Evolutionary conservation across 2,888 invertebrate genomes (phyloP).

Genomic region (Meandrusa payeni): DNA sequence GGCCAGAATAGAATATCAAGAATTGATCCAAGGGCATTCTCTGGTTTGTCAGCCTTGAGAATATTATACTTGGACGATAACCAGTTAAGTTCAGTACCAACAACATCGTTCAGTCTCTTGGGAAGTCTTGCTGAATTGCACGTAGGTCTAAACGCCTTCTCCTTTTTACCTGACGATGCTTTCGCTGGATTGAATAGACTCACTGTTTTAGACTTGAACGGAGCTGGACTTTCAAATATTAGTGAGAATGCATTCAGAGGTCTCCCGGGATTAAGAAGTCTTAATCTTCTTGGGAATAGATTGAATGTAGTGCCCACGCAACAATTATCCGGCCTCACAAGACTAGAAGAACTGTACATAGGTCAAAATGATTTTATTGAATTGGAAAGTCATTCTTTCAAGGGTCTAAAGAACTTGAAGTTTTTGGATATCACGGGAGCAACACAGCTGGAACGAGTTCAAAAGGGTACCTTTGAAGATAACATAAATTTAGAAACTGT

Average conservation of each 20-base stretch:
- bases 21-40: slow-evolving; percentile 89
- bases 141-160: slow-evolving; percentile 91
- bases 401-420: slow-evolving; percentile 88
- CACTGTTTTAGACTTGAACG: slow-evolving; percentile 88
- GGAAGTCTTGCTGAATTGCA: slow-evolving; percentile 91
- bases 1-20: slow-evolving; percentile 92
- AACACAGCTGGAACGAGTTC: slow-evolving; percentile 85
- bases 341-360: slow-evolving; percentile 89
- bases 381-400: slow-evolving; percentile 87
- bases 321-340: slow-evolving; percentile 85
- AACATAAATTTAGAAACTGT: slow-evolving; percentile 91
- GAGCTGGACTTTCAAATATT: slow-evolving; percentile 90
- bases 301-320: slow-evolving; percentile 87
- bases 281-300: slow-evolving; percentile 91
- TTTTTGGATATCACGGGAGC: slow-evolving; percentile 90
- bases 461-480: slow-evolving; percentile 88
- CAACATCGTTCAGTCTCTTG: slow-evolving; percentile 85
- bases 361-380: slow-evolving; percentile 91
- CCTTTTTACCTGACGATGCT: slow-evolving; percentile 87
- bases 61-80: slow-evolving; percentile 93
- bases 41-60: slow-evolving; percentile 87
- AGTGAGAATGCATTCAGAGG: slow-evolving; percentile 89
- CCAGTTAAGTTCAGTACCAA: slow-evolving; percentile 88
- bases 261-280: slow-evolving; percentile 86
- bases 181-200: slow-evolving; percentile 89